Conservation (phyloP, 2,888 invertebrate species). For the Catocala nupta region DNA sequence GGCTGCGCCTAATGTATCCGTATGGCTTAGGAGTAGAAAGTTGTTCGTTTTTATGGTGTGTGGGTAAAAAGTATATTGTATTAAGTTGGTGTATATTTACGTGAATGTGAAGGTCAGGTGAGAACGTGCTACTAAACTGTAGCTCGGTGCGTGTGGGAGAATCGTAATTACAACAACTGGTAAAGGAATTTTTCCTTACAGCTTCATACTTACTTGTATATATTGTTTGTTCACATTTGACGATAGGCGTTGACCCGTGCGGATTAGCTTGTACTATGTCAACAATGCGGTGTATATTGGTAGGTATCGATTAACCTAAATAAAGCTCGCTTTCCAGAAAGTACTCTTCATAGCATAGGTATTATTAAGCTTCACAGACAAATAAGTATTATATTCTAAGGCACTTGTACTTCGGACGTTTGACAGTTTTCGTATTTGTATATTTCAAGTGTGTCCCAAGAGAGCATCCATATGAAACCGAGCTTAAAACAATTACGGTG, state of each 20-base stretch:
- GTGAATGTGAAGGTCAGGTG: conserved; percentile 37
- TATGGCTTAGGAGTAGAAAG: conserved; percentile 60
- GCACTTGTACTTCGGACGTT: background rate
- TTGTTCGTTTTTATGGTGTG: conserved; percentile 62
- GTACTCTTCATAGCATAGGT: no score
- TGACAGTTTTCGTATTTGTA: conserved; percentile 10
- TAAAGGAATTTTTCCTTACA: background rate
- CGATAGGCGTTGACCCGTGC: background rate
- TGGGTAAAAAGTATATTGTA: conserved; percentile 55
- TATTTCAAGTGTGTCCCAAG: conserved; percentile 28
- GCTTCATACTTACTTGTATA: no score
- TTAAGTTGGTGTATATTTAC: conserved; percentile 40
- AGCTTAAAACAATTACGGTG: conserved; percentile 37
- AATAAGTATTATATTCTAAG: conserved; percentile 1
- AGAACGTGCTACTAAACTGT: conserved; percentile 23
- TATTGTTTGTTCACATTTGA: no score
- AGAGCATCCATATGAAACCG: conserved; percentile 24
- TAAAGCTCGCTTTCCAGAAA: no score
- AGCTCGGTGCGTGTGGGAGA: conserved; percentile 19
- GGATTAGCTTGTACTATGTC: background rate
- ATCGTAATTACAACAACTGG: conserved; percentile 3
- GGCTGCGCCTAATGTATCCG: conserved; percentile 71
- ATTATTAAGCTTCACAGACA: background rate
- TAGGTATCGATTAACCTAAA: no score
- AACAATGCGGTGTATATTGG: background rate